phyloP scores from a whole-genome alignment of 2,113 vertebrate genomes.

The Microtus ochrogaster region DNA sequence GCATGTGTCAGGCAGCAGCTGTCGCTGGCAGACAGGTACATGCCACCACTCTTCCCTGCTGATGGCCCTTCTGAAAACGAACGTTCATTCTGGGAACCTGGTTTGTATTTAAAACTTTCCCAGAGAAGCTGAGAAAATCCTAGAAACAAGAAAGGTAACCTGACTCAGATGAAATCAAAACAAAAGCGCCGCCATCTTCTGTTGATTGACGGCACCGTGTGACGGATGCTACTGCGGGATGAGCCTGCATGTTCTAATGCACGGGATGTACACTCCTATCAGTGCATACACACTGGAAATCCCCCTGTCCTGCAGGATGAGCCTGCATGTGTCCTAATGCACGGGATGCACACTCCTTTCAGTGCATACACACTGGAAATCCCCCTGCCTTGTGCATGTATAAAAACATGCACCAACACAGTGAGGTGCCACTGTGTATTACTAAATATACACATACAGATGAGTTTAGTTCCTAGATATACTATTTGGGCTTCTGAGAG shows the following conservation, averaged over 20 bases:
- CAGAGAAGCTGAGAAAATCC: conserved; percentile 9
- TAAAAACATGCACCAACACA: background rate
- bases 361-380: too few relatives aligned
- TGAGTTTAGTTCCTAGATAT: too few relatives aligned
- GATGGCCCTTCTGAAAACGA: background rate
- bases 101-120: background rate
- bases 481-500: background rate
- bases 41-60: background rate
- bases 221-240: background rate
- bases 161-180: background rate
- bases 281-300: too few relatives aligned
- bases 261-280: background rate
- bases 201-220: background rate
- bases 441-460: background rate
- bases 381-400: background rate
- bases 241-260: background rate
- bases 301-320: background rate
- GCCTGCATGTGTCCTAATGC: background rate
- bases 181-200: background rate
- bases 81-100: background rate
- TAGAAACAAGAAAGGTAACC: background rate
- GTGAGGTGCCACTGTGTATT: background rate
- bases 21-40: too few relatives aligned
- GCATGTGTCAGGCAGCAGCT: too few relatives aligned
- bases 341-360: too few relatives aligned